Conservation (phyloP, 2,797 vertebrate genomes). For the Tragopan temminckii region DNA sequence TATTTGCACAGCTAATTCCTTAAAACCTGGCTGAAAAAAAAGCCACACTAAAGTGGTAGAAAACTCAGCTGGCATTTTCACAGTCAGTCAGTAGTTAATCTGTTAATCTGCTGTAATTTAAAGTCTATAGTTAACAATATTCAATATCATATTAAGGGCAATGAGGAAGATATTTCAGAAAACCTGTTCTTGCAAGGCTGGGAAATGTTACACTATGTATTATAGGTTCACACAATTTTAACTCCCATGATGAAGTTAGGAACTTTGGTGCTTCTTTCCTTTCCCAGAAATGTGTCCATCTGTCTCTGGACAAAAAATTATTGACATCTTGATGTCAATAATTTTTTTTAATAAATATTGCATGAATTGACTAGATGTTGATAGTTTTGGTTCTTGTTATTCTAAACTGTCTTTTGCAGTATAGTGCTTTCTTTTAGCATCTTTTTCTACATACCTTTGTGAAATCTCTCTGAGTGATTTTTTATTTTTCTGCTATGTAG, state of each 20-base stretch:
- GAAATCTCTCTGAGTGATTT: conserved; percentile 10
- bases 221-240: background rate
- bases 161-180: conserved; percentile 18
- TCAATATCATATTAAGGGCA: conserved; percentile 16
- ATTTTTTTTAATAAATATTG: background rate
- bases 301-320: background rate
- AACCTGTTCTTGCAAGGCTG: background rate
- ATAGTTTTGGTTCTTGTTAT: background rate
- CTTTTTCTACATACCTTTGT: conserved; percentile 15
- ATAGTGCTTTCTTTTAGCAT: conserved; percentile 15
- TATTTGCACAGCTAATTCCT: background rate
- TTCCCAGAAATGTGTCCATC: background rate
- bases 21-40: conserved; percentile 17
- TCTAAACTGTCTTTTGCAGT: conserved; percentile 6
- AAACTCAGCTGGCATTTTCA: conserved; percentile 1
- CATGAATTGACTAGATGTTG: background rate
- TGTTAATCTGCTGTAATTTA: conserved; percentile 29
- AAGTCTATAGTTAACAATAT: background rate
- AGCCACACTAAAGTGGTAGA: background rate
- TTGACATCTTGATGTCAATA: background rate
- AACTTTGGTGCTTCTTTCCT: conserved; percentile 2
- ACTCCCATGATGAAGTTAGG: background rate
- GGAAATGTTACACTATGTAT: background rate
- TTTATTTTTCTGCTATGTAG: conserved; percentile 64
- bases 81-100: background rate